Base-by-base conservation (phyloP, 2,113 vertebrate species). In the Clarias batrachus region DNA sequence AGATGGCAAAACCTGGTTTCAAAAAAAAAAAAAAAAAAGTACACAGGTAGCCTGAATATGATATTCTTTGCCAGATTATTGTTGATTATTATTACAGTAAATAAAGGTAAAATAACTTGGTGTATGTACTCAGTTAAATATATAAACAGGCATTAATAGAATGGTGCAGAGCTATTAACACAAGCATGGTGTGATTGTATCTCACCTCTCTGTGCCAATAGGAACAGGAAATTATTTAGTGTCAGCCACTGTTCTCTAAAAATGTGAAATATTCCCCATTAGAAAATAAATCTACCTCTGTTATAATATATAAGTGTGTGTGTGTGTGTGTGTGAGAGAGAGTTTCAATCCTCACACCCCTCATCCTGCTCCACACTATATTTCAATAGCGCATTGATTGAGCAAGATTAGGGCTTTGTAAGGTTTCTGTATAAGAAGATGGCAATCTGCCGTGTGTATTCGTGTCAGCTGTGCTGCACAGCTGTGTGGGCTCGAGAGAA, bases 341-440 rank as follows among this genome's bases (percentile, higher is more conserved):
- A 27, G 48, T 77, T 70, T 87, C 81, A 83, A 76, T 68, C 87
- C 91, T 92, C 89, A 83, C 87, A 83, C 85, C 85, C 90, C 86
- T 89, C 88, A 92, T 90, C 89, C 89, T 90, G 87, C 83, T 86
- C 79, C 87, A 90, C 89, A 89, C 88, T 86, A 89, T 85, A 57
- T 92, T 86, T 95, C 93, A 95, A 94, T 94, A 91, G 93, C 91
- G 92, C 93, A 93, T 63, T 94, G 93, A 95, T 95, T 94, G 93
- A 93, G 90, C 92, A 89, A 90, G 92, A 94, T 94, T 93, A 86
- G 65, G 90, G 77, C 88, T 87, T 86, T 90, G 92, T 88, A 86
- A 87, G 86, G 82, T 89, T 80, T 91, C 71, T 68, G 91, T 91
- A 93, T 94, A 91, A 94, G 93, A 90, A 94, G 93, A 93, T 93